Conservation (phyloP, 2,888 invertebrate species). For the Pinctada fucata region DNA sequence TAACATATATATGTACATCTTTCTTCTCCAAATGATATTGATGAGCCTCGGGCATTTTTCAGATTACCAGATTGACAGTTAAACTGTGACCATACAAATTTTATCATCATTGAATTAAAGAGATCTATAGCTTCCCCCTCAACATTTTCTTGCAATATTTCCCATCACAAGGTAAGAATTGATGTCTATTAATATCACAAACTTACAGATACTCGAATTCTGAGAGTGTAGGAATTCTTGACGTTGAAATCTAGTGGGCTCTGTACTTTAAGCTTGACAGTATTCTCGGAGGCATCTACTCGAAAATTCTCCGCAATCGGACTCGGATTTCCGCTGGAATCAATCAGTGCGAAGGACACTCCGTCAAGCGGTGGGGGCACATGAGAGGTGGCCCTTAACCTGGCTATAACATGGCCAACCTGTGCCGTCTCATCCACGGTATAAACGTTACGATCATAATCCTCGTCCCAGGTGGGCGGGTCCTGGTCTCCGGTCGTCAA, state of each 20-base stretch:
- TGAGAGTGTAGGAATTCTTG: constrained; percentile 58
- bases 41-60: no score
- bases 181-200: no score
- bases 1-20: no score
- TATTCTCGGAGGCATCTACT: constrained; percentile 48
- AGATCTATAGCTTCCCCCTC: no score
- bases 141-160: no score
- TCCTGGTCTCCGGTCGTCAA: constrained; percentile 82
- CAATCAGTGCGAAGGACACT: constrained; percentile 55
- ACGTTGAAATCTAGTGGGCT: constrained; percentile 63
- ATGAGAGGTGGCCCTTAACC: constrained; percentile 62
- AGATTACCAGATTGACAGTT: no score
- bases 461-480: constrained; percentile 62
- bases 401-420: constrained; percentile 85
- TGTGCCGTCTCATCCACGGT: constrained; percentile 97
- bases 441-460: constrained; percentile 78
- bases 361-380: constrained; percentile 53
- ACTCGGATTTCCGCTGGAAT: constrained; percentile 50
- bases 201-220: constrained; percentile 65
- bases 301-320: constrained; percentile 53
- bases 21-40: no score
- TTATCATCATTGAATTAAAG: no score
- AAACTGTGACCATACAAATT: no score
- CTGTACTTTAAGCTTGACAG: constrained; percentile 58
- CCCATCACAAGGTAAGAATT: no score